A percentile compares a stretch with the other conserved stretches of the same genome.
These are phyloP conservation scores for Struthidea cinerea DNA, from an alignment of 2,113 vertebrate species.

Conservation along the genomic window DNA sequence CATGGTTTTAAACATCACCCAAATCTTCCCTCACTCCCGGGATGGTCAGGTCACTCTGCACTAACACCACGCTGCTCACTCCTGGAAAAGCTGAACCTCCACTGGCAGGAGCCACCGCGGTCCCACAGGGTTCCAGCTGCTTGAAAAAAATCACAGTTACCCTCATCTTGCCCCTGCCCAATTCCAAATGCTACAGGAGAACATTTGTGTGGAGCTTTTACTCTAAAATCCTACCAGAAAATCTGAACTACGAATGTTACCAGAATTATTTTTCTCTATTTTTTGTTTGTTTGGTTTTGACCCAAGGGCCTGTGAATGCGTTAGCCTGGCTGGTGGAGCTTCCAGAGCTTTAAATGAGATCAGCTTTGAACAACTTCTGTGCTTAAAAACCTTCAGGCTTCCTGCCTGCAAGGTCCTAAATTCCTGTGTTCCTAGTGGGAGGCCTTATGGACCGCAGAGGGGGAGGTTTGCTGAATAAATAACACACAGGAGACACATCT, in stretches of 20 bases:
- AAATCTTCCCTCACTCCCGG: too few species aligned
- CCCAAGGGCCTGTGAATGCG: background rate
- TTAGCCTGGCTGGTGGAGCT: background rate
- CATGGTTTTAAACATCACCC: background rate
- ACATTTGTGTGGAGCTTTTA: background rate
- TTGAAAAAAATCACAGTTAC: fast-evolving
- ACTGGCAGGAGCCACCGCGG: fast-evolving
- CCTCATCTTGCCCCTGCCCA: background rate
- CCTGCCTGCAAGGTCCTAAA: background rate
- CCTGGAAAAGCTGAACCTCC: background rate
- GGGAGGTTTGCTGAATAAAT: background rate
- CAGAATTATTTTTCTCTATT: too few species aligned
- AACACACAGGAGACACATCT: background rate
- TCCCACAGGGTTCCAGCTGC: background rate
- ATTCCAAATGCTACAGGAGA: fast-evolving
- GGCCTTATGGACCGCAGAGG: background rate
- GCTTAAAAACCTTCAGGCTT: background rate
- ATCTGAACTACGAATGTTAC: background rate
- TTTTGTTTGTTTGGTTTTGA: background rate
- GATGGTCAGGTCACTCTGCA: background rate
- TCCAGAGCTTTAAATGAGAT: background rate
- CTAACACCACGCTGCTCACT: background rate
- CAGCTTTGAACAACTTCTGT: background rate
- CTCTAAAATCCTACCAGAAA: background rate
- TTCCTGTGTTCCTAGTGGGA: background rate